Evolutionary conservation across 2,888 invertebrate genomes (phyloP).

Genomic region (Bombylius discolor): DNA sequence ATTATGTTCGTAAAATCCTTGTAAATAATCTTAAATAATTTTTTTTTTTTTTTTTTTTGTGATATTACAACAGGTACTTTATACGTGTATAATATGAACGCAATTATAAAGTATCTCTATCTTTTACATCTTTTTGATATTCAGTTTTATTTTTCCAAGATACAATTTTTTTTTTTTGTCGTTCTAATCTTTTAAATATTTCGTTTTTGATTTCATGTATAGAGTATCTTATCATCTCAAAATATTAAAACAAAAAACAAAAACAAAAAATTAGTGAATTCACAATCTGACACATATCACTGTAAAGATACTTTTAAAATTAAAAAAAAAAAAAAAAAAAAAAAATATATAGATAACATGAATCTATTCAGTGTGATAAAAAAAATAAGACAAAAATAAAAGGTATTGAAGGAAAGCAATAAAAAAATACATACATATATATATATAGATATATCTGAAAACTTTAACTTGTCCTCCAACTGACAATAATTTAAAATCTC

Average conservation of each 20-base stretch:
- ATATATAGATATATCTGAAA: background rate
- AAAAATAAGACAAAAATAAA: no score
- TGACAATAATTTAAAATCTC: slow-evolving; percentile 10
- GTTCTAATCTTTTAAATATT: background rate
- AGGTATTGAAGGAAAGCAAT: no score
- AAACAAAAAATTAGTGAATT: background rate
- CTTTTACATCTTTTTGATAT: no score
- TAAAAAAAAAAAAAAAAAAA: no score
- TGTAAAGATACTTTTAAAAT: no score
- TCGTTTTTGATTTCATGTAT: background rate
- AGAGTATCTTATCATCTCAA: background rate
- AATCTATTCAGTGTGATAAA: background rate
- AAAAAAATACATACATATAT: no score
- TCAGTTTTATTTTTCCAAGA: no score
- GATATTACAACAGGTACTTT: no score
- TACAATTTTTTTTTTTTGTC: no score
- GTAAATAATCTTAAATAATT: slow-evolving; percentile 5
- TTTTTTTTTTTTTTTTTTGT: background rate
- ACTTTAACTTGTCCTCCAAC: slow-evolving; percentile 3
- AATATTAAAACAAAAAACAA: background rate
- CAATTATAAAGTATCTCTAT: no score
- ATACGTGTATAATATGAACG: no score
- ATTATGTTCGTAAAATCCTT: slow-evolving; percentile 6
- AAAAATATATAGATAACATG: background rate
- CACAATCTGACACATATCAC: background rate